phyloP scores from a whole-genome alignment of 2,113 vertebrate species.

The Prolemur simus region DNA sequence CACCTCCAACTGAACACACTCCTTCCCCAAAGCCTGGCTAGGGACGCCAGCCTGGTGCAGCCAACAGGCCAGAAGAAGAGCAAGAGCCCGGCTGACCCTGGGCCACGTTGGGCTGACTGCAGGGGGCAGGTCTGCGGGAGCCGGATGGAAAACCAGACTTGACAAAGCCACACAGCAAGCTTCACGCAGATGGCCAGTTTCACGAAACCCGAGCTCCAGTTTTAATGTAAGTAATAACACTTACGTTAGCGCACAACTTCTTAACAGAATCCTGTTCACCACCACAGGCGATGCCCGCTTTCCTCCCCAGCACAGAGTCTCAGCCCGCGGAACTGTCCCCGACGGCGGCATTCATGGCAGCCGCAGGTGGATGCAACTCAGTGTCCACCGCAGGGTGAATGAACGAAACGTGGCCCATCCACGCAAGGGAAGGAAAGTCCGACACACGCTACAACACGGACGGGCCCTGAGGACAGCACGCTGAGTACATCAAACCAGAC shows the following conservation, averaged over 20 bases:
- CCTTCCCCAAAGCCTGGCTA: not conserved
- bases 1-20: not conserved
- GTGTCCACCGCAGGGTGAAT: fast-evolving
- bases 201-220: not conserved
- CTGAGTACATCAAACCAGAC: not conserved
- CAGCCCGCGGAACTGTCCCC: fast-evolving
- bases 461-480: fast-evolving
- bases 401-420: fast-evolving
- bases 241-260: fast-evolving
- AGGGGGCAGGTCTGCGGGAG: not conserved
- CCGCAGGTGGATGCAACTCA: fast-evolving
- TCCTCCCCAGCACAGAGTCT: not conserved
- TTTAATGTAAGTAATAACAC: not conserved
- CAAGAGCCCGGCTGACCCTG: too few species aligned
- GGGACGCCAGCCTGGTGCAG: not conserved
- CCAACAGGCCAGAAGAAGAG: not conserved
- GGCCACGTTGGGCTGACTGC: fast-evolving
- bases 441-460: fast-evolving
- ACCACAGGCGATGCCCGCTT: too few species aligned
- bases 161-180: fast-evolving
- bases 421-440: fast-evolving
- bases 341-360: fast-evolving
- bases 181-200: fast-evolving
- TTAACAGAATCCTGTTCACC: not conserved
- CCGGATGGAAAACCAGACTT: not conserved